A percentile compares a stretch with the other conserved stretches of the same genome.
phyloP scores from a whole-genome alignment of 2,888 invertebrate species.

The Nemurella pictetii region DNA sequence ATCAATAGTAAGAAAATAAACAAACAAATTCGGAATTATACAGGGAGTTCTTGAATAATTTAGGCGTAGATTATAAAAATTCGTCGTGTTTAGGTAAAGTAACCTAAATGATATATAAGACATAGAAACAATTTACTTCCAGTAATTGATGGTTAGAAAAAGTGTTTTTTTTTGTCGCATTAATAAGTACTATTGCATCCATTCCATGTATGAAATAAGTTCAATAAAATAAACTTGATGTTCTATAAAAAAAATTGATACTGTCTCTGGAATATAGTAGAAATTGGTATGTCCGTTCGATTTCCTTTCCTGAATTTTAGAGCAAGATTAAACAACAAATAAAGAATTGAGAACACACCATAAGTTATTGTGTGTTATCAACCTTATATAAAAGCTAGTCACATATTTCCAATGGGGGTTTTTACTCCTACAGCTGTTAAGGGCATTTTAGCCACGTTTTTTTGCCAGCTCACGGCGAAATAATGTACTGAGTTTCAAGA shows the following conservation, averaged over 20 bases:
- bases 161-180: not conserved
- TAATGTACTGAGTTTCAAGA: no score
- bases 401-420: no score
- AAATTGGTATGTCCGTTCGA: not conserved
- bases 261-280: not conserved
- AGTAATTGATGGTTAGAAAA: not conserved
- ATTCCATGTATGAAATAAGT: slow-evolving; percentile 19
- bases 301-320: not conserved
- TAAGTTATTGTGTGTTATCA: no score
- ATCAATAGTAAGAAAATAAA: slow-evolving; percentile 28
- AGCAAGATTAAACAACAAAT: not conserved
- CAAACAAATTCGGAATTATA: slow-evolving; percentile 58
- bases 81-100: no score
- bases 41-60: slow-evolving; percentile 50
- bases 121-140: not conserved
- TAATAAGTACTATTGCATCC: not conserved
- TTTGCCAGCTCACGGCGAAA: no score
- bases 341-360: no score
- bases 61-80: not conserved
- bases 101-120: no score
- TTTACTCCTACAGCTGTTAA: no score
- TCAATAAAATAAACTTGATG: slow-evolving; percentile 13
- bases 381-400: no score
- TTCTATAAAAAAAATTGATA: not conserved
- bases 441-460: no score